Conservation (phyloP, 2,888 invertebrate genomes). For the Cataglyphis altisquamis region DNA sequence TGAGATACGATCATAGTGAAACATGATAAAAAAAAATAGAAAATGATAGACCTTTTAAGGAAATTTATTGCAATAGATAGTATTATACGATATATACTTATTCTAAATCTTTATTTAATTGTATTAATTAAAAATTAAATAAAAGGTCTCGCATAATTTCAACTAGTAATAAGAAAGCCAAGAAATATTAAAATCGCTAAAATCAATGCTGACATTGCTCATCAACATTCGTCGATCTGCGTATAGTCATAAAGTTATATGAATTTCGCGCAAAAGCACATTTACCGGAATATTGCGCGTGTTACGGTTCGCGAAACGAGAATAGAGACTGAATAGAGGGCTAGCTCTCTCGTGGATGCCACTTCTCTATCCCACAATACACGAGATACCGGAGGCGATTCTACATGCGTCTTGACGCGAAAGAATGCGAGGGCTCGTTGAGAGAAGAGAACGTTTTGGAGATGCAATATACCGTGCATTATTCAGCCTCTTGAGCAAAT, state of each 20-base stretch:
- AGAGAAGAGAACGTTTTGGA: slow-evolving; percentile 36
- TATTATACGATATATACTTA: not conserved
- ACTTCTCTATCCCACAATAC: slow-evolving; percentile 56
- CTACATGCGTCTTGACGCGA: slow-evolving; percentile 30
- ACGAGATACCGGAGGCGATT: slow-evolving; percentile 55
- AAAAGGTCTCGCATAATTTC: slow-evolving; percentile 3
- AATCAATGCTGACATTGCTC: not conserved
- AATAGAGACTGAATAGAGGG: slow-evolving; percentile 62
- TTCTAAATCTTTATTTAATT: slow-evolving; percentile 11
- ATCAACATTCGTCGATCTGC: not conserved
- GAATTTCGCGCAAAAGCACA: slow-evolving; percentile 39
- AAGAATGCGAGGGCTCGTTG: slow-evolving; percentile 36
- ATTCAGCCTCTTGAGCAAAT: slow-evolving; percentile 26
- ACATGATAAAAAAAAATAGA: not conserved
- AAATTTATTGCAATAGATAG: not conserved
- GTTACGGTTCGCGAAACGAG: slow-evolving; percentile 73
- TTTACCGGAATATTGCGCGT: slow-evolving; percentile 67
- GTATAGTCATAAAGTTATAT: slow-evolving; percentile 37
- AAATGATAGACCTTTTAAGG: not conserved
- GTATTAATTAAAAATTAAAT: not conserved
- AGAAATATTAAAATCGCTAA: not conserved
- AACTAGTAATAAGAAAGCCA: not conserved
- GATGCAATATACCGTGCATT: slow-evolving; percentile 44
- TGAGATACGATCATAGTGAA: slow-evolving; percentile 10
- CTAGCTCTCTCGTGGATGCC: slow-evolving; percentile 21